These are phyloP conservation scores for Syrphus vitripennis DNA, from an alignment of 2,888 invertebrate genomes.

Conservation along the genomic window DNA sequence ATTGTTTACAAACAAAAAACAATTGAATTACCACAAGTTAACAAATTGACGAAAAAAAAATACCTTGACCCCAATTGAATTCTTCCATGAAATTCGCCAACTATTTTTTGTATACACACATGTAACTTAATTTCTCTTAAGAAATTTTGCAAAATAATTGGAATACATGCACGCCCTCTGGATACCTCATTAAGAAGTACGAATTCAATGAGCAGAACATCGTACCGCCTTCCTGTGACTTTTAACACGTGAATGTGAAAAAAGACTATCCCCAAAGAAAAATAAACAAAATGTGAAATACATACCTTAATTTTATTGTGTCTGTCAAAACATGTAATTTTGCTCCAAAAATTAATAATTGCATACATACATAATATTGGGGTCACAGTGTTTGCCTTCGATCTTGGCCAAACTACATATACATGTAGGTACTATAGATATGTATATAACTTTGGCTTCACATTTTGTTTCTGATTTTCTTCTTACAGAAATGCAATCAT, in stretches of 20 bases:
- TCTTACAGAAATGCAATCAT: conserved; percentile 24
- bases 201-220: conserved; percentile 21
- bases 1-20: background rate
- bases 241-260: conserved; percentile 3
- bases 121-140: background rate
- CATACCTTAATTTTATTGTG: background rate
- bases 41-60: background rate
- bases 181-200: background rate
- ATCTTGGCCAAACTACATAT: conserved; percentile 23
- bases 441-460: conserved; percentile 1
- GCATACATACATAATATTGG: background rate
- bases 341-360: conserved; percentile 18
- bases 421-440: too few species aligned
- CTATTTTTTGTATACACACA: background rate
- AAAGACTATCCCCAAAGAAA: background rate
- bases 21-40: background rate
- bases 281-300: conserved; percentile 9
- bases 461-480: background rate
- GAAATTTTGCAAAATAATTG: conserved; percentile 1
- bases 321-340: conserved; percentile 34
- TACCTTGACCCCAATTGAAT: background rate
- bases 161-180: background rate
- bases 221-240: background rate
- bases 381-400: conserved; percentile 49
- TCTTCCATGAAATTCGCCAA: background rate